These are phyloP conservation scores for Sitta carolinensis DNA, from an alignment of 2,797 vertebrate genomes.

Conservation along the genomic window DNA sequence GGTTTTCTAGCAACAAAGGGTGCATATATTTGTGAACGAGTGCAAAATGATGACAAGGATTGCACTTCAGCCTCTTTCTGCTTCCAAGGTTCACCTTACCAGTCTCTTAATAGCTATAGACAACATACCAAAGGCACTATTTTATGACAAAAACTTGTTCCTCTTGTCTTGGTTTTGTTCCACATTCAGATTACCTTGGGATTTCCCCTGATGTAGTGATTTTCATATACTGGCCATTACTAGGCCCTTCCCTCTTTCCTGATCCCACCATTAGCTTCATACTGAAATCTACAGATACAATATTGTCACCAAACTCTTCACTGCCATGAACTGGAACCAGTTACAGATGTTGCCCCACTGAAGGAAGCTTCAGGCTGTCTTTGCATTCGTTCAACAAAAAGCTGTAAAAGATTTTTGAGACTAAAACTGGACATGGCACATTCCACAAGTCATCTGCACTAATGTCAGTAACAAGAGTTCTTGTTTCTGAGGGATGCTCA, in stretches of 20 bases:
- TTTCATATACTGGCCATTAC: neutral
- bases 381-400: neutral
- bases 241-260: neutral
- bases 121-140: neutral
- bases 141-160: neutral
- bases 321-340: neutral
- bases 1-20: neutral
- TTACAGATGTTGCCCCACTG: neutral
- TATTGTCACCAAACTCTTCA: neutral
- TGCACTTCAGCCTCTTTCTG: neutral
- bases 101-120: conserved; percentile 20
- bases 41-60: neutral
- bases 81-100: conserved; percentile 22
- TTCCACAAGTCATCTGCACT: neutral
- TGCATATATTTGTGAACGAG: neutral
- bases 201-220: neutral
- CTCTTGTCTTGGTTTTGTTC: neutral
- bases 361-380: neutral
- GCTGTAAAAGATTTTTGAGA: neutral
- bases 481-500: neutral
- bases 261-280: neutral
- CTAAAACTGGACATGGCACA: neutral
- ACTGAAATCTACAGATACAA: neutral
- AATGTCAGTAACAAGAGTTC: neutral
- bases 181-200: neutral